Evolutionary conservation across 2,113 vertebrate genomes (phyloP), one percentile per base, ranked within the genome.

Genomic region (human): DNA sequence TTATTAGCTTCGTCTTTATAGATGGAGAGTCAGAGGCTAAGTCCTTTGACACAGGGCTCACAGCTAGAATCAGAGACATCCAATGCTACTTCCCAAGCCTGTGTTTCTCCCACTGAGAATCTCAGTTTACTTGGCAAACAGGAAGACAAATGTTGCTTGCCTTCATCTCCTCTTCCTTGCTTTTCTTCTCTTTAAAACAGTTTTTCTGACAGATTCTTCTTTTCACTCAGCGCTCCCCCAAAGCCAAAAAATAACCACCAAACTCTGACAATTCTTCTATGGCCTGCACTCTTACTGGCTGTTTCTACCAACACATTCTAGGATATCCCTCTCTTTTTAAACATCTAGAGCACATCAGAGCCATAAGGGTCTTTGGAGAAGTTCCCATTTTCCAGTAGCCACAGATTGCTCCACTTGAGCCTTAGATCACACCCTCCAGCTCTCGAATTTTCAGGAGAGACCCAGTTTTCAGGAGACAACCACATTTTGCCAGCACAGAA

Each of bases 31-130:
- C 50, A 64, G 81, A 59, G 50, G 8, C 70, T 45, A 40, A 76
- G 48, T 45, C 14, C 32, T 93, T 57, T 66, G 73, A 87, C 32
- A 0, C 1, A 4, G 8, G 55, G 64, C n/a, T 57, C 40, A 75
- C 17, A 32, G 30, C 61, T 90, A 18, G 70, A 94, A 70, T 90
- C 75, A 64, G 35, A 83, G 81, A 59, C 73, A 87, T 89, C 43
- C 50, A 70, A 18, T 11, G 68, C 61, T 55, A 8, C 55, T 79
- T 84, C 55, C 66, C 55, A 72, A 83, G 23, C n/a, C 17, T 27
- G 0, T 30, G 76, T 13, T 57, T n/a, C 17, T 6, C n/a, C 68
- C 48, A 87, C 0, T 1, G 52, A 5, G 7, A 0, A 8, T 22
- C 68, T 78, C 40, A 45, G 32, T 23, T 82, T 40, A 11, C 89